Percentiles rank a stretch among this genome's conserved stretches.
Conservation (phyloP, 2,113 vertebrate genomes). For the Phodopus roborovskii region DNA sequence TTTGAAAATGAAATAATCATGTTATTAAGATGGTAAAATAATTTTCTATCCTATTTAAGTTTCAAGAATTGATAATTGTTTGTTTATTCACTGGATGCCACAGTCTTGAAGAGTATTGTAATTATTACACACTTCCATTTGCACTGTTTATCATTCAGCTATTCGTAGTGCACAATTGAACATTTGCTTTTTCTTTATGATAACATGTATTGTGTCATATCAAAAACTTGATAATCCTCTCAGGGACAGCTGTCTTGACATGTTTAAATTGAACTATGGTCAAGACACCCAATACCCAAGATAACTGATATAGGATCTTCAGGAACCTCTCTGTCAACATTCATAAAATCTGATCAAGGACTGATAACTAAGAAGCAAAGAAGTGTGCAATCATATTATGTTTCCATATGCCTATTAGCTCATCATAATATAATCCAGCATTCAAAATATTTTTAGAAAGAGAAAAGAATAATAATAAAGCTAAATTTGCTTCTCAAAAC, state of each 20-base stretch:
- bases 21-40: neutral
- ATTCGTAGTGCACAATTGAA: neutral
- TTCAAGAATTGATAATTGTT: neutral
- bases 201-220: neutral
- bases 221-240: constrained; percentile 8
- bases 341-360: neutral
- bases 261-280: neutral
- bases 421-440: neutral
- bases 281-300: neutral
- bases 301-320: neutral
- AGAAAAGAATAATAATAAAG: neutral
- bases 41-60: constrained; percentile 1
- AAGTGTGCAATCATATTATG: constrained; percentile 34
- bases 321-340: neutral
- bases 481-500: neutral
- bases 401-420: neutral
- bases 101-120: neutral
- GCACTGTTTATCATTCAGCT: neutral
- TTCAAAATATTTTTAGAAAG: neutral
- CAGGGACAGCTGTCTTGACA: neutral
- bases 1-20: neutral
- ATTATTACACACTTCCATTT: neutral
- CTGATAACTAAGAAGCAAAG: neutral
- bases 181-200: constrained; percentile 29
- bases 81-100: neutral